Evolutionary conservation across 2,113 vertebrate species (phyloP).

Genomic region (Sclerurus mexicanus): DNA sequence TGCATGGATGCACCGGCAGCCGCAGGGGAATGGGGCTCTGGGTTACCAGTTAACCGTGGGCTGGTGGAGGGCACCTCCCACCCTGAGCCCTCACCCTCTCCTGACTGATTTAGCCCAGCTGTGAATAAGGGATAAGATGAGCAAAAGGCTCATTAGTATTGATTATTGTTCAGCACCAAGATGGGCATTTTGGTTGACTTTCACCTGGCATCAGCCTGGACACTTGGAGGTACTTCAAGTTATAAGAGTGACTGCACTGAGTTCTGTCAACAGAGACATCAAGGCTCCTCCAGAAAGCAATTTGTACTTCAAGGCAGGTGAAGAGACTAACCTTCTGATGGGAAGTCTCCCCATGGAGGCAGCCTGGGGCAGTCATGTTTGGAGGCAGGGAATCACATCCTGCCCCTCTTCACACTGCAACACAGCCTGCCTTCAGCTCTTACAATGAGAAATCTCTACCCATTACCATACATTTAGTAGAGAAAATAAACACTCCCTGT

Average conservation of each 20-base stretch:
- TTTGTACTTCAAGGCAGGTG: background rate
- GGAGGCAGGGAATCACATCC: background rate
- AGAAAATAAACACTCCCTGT: background rate
- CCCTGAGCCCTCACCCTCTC: background rate
- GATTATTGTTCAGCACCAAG: background rate
- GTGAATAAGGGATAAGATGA: background rate
- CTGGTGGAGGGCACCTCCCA: background rate
- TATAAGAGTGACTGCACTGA: background rate
- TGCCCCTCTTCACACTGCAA: fast-evolving
- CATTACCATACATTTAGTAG: background rate
- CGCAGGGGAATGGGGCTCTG: background rate
- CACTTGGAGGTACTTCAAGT: background rate
- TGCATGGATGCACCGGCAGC: fast-evolving
- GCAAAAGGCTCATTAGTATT: background rate
- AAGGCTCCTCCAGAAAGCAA: background rate
- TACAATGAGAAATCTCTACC: background rate
- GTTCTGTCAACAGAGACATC: background rate
- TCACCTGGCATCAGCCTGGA: background rate
- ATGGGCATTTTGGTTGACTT: background rate
- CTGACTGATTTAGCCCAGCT: background rate
- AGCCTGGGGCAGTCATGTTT: background rate
- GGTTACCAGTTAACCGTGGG: background rate
- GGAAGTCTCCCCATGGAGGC: background rate
- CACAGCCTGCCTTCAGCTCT: background rate
- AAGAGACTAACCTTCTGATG: background rate